A percentile compares a stretch with the other conserved stretches of the same genome.
Conservation (phyloP, 2,113 vertebrate genomes). For the Athene noctua region DNA sequence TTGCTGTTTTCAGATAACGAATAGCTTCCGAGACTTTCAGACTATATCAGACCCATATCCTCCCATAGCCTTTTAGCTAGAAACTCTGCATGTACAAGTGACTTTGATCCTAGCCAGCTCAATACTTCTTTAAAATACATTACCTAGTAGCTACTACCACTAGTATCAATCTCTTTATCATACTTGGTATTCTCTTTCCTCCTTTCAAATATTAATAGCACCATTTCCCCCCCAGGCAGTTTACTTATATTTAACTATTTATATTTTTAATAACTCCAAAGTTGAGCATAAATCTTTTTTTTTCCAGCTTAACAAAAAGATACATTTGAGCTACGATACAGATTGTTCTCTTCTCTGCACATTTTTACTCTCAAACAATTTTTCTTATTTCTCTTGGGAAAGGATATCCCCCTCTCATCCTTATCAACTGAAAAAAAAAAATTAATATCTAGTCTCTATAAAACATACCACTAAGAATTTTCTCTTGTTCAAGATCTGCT, state of each 20-base stretch:
- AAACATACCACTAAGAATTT: not conserved
- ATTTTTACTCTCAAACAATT: not conserved
- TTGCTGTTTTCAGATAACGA: not conserved
- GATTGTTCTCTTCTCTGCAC: not conserved
- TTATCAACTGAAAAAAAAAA: not conserved
- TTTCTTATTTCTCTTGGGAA: not conserved
- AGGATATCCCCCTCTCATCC: not conserved
- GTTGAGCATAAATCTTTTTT: not conserved
- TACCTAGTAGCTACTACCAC: not conserved
- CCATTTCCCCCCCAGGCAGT: not conserved
- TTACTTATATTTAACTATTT: not conserved
- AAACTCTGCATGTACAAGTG: not conserved
- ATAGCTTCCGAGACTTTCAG: not conserved
- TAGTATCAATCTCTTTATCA: not conserved
- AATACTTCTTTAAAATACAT: conserved; percentile 9
- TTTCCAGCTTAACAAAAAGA: not conserved
- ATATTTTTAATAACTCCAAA: not conserved
- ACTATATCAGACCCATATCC: not conserved
- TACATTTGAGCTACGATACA: not conserved
- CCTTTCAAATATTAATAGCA: not conserved
- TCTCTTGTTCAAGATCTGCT: not conserved
- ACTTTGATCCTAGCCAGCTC: conserved; percentile 22
- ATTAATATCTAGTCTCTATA: not conserved
- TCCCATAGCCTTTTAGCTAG: not conserved
- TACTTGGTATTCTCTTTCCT: not conserved